phyloP scores from a whole-genome alignment of 2,113 vertebrate species.

The Brachyhypopomus gauderio region DNA sequence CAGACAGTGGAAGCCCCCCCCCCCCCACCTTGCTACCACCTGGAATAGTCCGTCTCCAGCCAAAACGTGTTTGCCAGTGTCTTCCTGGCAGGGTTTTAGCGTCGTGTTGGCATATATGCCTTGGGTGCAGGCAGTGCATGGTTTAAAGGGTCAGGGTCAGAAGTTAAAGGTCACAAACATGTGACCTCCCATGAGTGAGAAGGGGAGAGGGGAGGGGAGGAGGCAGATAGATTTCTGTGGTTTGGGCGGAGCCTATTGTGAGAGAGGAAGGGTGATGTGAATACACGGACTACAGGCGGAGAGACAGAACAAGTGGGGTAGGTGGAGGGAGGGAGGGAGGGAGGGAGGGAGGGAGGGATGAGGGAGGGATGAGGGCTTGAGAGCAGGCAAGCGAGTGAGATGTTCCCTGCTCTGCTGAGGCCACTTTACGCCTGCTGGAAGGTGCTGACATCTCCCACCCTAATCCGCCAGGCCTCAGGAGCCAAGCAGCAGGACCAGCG shows the following conservation, averaged over 20 bases:
- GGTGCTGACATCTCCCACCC: constrained; percentile 68
- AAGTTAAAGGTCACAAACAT: not conserved
- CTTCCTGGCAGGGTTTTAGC: not conserved
- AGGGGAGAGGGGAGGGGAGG: not conserved
- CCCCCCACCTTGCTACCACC: constrained; percentile 2
- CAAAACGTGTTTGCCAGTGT: not conserved
- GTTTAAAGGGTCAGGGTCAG: no score
- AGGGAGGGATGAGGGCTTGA: not conserved
- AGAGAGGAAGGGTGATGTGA: no score
- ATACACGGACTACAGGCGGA: no score
- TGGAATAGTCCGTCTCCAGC: not conserved
- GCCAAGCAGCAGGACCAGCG: constrained; percentile 59
- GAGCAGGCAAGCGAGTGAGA: constrained; percentile 41
- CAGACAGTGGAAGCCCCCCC: not conserved
- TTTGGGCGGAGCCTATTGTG: no score
- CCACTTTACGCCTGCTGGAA: constrained; percentile 72
- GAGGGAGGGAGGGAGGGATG: not conserved
- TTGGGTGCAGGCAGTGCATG: not conserved
- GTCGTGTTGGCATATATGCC: not conserved
- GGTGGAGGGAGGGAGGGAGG: no score
- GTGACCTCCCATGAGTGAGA: not conserved
- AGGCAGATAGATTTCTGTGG: no score
- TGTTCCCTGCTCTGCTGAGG: constrained; percentile 68
- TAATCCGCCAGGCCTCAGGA: constrained; percentile 64
- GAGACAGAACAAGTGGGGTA: no score